These are phyloP conservation scores for Mormyrus iriodes DNA, from an alignment of 2,113 vertebrate genomes.

Conservation along the genomic window DNA sequence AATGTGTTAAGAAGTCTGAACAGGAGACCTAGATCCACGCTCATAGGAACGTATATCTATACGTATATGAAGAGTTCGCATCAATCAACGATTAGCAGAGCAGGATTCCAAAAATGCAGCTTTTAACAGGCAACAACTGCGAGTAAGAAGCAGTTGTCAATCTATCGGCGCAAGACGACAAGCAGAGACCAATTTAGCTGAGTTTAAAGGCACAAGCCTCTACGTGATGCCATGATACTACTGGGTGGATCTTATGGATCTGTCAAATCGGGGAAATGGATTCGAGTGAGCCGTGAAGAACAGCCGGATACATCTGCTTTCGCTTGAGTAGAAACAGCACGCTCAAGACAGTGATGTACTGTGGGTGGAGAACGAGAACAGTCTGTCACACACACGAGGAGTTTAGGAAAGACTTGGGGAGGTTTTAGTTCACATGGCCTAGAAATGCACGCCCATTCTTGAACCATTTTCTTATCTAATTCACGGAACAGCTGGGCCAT, in stretches of 20 bases:
- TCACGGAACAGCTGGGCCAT: background rate
- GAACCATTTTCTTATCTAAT: background rate
- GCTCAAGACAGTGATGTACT: slow-evolving; percentile 3
- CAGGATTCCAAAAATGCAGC: background rate
- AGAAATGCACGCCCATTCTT: background rate
- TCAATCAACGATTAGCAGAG: background rate
- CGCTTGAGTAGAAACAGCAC: slow-evolving; percentile 5
- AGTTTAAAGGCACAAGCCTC: background rate
- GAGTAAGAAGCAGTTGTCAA: background rate
- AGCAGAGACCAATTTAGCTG: background rate
- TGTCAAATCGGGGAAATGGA: slow-evolving; percentile 1
- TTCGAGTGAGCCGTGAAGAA: background rate
- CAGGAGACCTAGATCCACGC: background rate
- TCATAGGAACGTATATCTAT: background rate
- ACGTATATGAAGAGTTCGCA: background rate
- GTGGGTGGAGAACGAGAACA: background rate
- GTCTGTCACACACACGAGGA: background rate
- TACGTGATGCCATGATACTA: background rate
- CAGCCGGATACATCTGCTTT: background rate
- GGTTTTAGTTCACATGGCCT: background rate
- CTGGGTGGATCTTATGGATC: background rate
- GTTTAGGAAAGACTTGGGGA: background rate
- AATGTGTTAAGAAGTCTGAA: background rate
- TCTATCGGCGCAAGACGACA: background rate
- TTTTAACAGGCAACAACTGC: background rate